A percentile compares a stretch with the other conserved stretches of the same genome.
Conservation (phyloP, 2,113 vertebrate genomes). For the Xiphias gladius region DNA sequence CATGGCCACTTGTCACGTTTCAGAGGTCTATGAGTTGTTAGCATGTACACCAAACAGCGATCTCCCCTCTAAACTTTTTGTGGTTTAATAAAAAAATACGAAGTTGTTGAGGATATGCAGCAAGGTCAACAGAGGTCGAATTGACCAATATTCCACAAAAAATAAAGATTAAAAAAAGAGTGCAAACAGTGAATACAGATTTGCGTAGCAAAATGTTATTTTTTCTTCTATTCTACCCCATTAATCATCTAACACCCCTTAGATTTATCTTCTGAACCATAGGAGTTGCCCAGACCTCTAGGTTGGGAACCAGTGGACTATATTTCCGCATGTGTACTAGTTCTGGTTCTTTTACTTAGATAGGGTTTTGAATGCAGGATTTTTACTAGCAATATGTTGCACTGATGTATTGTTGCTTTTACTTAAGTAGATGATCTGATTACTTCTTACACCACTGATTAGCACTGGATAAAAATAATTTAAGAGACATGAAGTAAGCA, state of each 20-base stretch:
- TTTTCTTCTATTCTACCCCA: neutral
- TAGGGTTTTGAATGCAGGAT: neutral
- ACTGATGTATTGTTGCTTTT: neutral
- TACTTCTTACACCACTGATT: neutral
- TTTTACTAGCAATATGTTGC: neutral
- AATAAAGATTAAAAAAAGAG: neutral
- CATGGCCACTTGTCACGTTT: neutral
- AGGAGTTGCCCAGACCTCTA: neutral
- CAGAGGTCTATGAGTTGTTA: neutral
- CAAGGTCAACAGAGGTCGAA: neutral
- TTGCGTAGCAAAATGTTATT: neutral
- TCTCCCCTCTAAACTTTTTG: neutral
- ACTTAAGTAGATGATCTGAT: neutral
- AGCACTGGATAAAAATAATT: neutral
- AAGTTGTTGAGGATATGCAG: neutral
- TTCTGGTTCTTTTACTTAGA: neutral
- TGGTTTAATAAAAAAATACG: neutral
- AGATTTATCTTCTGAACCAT: neutral
- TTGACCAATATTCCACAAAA: neutral
- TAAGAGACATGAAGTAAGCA: neutral
- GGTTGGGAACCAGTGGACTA: neutral
- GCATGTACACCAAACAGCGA: neutral
- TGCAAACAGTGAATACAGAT: neutral
- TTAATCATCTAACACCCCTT: neutral
- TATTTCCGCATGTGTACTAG: neutral